A percentile compares a stretch with the other conserved stretches of the same genome.
phyloP scores from a whole-genome alignment of 2,113 vertebrate species.

The Camelus bactrianus region DNA sequence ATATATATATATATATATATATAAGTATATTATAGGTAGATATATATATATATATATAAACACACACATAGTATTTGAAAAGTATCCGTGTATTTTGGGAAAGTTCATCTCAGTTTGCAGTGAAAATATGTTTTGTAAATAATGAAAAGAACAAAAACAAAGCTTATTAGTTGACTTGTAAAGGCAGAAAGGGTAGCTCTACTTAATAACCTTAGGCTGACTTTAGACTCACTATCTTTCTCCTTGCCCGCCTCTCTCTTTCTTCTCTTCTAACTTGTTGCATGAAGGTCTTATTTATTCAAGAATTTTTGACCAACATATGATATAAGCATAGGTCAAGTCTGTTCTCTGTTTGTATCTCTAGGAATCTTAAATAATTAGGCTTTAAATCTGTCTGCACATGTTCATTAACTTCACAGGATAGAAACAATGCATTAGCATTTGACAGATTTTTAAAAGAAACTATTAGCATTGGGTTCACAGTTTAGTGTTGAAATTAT shows the following conservation, averaged over 20 bases:
- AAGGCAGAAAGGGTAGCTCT: neutral
- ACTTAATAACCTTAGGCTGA: neutral
- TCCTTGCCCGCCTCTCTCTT: neutral
- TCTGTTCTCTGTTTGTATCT: constrained; percentile 60
- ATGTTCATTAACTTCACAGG: constrained; percentile 66
- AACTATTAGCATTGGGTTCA: constrained; percentile 49
- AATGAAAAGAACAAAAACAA: constrained; percentile 38
- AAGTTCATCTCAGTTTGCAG: constrained; percentile 43
- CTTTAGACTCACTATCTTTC: neutral
- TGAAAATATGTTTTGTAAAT: constrained; percentile 68
- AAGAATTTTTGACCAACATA: constrained; percentile 47
- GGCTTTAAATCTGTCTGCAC: constrained; percentile 73
- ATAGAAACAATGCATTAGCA: constrained; percentile 33
- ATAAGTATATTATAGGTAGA: no score
- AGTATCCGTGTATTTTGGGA: constrained; percentile 32
- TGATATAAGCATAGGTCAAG: constrained; percentile 55
- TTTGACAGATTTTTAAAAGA: constrained; percentile 47
- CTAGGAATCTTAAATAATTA: constrained; percentile 75
- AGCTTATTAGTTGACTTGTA: neutral
- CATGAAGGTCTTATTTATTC: constrained; percentile 63
- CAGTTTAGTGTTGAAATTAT: constrained; percentile 46
- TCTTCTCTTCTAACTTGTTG: constrained; percentile 78
- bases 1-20: neutral
- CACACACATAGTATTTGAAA: neutral
- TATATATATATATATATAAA: neutral